phyloP scores from a whole-genome alignment of 2,797 vertebrate species.

The Streptopelia turtur region DNA sequence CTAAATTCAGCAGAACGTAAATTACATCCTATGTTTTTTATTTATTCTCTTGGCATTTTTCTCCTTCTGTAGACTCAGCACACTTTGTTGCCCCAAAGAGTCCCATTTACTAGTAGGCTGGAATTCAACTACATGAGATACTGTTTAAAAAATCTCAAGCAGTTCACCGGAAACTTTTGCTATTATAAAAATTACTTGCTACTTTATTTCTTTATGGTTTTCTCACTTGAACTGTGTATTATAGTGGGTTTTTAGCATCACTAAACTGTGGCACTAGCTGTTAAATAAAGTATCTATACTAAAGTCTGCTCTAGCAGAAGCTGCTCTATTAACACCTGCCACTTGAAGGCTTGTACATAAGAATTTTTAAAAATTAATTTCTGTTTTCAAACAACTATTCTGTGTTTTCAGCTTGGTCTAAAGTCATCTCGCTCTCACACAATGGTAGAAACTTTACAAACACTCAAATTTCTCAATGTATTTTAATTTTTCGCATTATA shows the following conservation, averaged over 20 bases:
- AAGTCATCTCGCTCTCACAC: not conserved
- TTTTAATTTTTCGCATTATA: not conserved
- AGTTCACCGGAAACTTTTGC: not conserved
- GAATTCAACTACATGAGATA: not conserved
- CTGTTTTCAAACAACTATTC: slow-evolving; percentile 13
- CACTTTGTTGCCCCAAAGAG: not conserved
- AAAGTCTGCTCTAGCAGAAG: not conserved
- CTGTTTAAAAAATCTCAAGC: not conserved
- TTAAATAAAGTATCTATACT: not conserved
- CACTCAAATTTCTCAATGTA: not conserved
- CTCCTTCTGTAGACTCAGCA: not conserved
- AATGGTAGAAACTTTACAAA: not conserved
- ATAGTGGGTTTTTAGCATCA: not conserved
- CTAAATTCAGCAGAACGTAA: not conserved
- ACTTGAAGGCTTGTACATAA: slow-evolving; percentile 42
- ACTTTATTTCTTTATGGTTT: not conserved
- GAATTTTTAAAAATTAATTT: slow-evolving; percentile 32
- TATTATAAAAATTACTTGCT: not conserved
- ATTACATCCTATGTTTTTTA: not conserved
- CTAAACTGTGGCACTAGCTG: not conserved
- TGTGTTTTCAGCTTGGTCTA: not conserved
- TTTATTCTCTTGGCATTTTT: not conserved
- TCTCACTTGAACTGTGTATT: not conserved
- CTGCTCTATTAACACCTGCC: slow-evolving; percentile 35
- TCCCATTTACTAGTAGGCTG: not conserved